Evolutionary conservation across 2,797 vertebrate species (phyloP).

Genomic region (Lophius americanus): DNA sequence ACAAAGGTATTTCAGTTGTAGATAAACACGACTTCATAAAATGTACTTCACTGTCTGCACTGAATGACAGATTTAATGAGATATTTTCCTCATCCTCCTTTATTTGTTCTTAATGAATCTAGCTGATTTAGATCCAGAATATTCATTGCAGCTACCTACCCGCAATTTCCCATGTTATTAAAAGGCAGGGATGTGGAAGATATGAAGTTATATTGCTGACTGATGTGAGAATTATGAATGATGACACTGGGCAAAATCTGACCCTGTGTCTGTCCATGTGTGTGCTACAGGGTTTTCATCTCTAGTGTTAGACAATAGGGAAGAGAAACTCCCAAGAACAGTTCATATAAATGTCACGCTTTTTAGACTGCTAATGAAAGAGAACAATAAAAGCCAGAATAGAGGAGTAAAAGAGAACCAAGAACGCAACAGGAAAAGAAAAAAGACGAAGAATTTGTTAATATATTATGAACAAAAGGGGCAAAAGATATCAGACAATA

Average conservation of each 20-base stretch:
- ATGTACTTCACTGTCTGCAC: slow-evolving; percentile 31
- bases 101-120: slow-evolving; percentile 62
- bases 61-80: slow-evolving; percentile 42
- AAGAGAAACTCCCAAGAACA: slow-evolving; percentile 51
- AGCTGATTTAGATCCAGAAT: slow-evolving; percentile 48
- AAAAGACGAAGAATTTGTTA: slow-evolving; percentile 37
- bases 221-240: slow-evolving; percentile 79
- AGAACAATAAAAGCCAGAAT: slow-evolving; percentile 54
- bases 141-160: slow-evolving; percentile 61
- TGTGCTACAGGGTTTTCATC: slow-evolving; percentile 52
- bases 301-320: slow-evolving; percentile 60
- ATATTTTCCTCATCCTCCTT: slow-evolving; percentile 39
- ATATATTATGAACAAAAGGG: slow-evolving; percentile 66
- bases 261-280: slow-evolving; percentile 55
- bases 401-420: slow-evolving; percentile 57
- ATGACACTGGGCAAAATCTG: slow-evolving; percentile 66
- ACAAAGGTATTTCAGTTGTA: not conserved
- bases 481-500: slow-evolving; percentile 57
- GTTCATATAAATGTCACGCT: slow-evolving; percentile 68
- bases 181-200: slow-evolving; percentile 64
- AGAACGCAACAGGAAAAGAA: slow-evolving; percentile 35
- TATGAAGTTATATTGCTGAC: slow-evolving; percentile 73
- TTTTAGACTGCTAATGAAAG: slow-evolving; percentile 63
- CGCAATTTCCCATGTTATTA: slow-evolving; percentile 74
- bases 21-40: slow-evolving; percentile 23